A percentile compares a stretch with the other conserved stretches of the same genome.
Evolutionary conservation across 2,113 vertebrate genomes (phyloP).

Genomic region (Rhea pennata): DNA sequence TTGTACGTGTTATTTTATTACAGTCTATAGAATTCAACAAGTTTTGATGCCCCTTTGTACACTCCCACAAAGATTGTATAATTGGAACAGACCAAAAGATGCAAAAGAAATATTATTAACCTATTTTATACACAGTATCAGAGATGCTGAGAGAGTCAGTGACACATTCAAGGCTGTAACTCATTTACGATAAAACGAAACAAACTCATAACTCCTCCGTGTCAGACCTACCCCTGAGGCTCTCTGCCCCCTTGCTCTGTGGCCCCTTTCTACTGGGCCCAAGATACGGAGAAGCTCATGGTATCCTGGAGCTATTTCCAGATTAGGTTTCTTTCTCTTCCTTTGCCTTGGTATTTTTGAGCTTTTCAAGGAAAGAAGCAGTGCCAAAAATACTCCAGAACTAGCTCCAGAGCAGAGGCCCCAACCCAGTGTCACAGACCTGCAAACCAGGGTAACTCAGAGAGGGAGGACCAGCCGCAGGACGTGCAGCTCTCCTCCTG

Average conservation of each 20-base stretch:
- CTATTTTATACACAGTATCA: neutral
- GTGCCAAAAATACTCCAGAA: neutral
- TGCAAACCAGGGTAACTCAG: no score
- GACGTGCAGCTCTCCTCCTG: neutral
- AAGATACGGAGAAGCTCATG: neutral
- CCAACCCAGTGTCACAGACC: no score
- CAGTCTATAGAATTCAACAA: neutral
- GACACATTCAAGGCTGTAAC: neutral
- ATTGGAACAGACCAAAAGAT: neutral
- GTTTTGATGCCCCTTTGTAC: neutral
- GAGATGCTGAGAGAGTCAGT: neutral
- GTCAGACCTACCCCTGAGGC: neutral
- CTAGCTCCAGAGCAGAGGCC: neutral
- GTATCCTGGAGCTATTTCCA: neutral
- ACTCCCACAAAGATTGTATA: neutral
- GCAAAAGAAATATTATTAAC: neutral
- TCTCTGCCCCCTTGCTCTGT: no score
- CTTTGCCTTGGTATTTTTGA: neutral
- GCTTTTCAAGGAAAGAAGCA: neutral
- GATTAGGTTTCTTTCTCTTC: neutral
- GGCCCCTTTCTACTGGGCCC: neutral
- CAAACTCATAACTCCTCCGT: fast-evolving
- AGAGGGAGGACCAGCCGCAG: neutral
- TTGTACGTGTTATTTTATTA: fast-evolving
- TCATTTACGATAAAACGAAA: fast-evolving